These are phyloP conservation scores for Leucophenga varia DNA, from an alignment of 1,140 invertebrate genomes.

Conservation along the genomic window DNA sequence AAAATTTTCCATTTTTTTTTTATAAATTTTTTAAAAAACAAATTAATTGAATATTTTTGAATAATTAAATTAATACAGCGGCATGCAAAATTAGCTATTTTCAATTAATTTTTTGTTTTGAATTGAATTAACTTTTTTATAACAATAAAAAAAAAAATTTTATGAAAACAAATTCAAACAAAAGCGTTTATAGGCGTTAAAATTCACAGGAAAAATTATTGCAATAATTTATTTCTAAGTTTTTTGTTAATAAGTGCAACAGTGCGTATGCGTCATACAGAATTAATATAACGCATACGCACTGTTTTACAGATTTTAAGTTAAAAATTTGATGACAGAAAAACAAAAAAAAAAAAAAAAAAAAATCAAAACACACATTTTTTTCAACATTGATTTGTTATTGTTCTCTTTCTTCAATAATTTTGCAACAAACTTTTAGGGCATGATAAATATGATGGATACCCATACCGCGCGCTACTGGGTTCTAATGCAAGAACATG, in stretches of 20 bases:
- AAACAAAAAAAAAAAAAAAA: slow-evolving; percentile 21
- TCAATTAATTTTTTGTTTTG: no score
- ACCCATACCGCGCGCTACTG: slow-evolving; percentile 54
- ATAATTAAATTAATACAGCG: no score
- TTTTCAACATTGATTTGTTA: slow-evolving; percentile 6
- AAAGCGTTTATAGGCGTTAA: no score
- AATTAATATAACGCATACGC: slow-evolving; percentile 7
- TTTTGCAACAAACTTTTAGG: slow-evolving; percentile 37
- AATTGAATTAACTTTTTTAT: no score
- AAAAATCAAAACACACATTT: background rate
- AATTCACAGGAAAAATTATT: no score
- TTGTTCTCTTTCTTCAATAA: slow-evolving; percentile 24
- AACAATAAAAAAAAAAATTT: no score
- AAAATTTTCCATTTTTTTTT: no score
- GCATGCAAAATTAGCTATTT: no score
- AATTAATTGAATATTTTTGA: no score
- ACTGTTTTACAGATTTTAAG: slow-evolving; percentile 4
- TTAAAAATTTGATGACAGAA: slow-evolving; percentile 8
- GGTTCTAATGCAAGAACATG: slow-evolving; percentile 54
- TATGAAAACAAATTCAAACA: no score
- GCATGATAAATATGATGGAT: slow-evolving; percentile 56
- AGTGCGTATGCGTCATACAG: slow-evolving; percentile 5
- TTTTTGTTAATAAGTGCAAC: slow-evolving; percentile 5
- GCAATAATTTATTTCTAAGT: no score
- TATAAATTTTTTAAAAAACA: no score